Percentiles rank a stretch among this genome's conserved stretches.
Conservation (phyloP, 2,888 invertebrate genomes). For the Aphodius granarius region DNA sequence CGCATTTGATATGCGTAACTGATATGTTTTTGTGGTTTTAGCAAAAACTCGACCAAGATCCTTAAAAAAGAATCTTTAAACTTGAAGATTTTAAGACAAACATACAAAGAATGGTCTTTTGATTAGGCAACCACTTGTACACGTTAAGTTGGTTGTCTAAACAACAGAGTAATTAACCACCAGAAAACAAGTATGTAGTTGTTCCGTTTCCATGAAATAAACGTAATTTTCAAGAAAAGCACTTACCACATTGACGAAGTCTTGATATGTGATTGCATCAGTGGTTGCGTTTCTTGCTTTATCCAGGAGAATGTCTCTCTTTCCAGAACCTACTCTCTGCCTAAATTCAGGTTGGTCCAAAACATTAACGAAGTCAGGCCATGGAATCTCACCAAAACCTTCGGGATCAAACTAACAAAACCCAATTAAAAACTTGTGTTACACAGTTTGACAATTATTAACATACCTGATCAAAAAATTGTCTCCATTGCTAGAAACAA, state of each 20-base stretch:
- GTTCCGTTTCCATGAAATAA: too few relatives aligned
- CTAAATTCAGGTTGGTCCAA: constrained; percentile 55
- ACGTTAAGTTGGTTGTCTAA: too few relatives aligned
- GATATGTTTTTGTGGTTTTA: too few relatives aligned
- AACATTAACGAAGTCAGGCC: constrained; percentile 79
- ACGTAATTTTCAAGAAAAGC: not conserved
- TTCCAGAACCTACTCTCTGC: constrained; percentile 50
- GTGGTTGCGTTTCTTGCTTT: constrained; percentile 70
- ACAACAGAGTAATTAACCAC: too few relatives aligned
- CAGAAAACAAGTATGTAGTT: too few relatives aligned
- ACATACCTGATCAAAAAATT: constrained; percentile 81
- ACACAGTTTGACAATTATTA: not conserved
- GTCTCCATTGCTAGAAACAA: constrained; percentile 59
- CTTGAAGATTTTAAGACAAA: too few relatives aligned
- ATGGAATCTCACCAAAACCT: constrained; percentile 90
- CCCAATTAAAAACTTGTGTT: not conserved
- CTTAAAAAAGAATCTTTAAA: too few relatives aligned
- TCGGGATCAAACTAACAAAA: constrained; percentile 79
- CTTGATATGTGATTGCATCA: constrained; percentile 87
- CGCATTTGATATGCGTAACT: too few relatives aligned
- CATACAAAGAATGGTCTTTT: too few relatives aligned
- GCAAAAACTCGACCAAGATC: too few relatives aligned
- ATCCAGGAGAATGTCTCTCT: constrained; percentile 65
- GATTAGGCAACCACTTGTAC: too few relatives aligned
- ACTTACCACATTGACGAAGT: constrained; percentile 94